Evolutionary conservation across 2,113 vertebrate genomes (phyloP).

Genomic region (Tiliqua scincoides): DNA sequence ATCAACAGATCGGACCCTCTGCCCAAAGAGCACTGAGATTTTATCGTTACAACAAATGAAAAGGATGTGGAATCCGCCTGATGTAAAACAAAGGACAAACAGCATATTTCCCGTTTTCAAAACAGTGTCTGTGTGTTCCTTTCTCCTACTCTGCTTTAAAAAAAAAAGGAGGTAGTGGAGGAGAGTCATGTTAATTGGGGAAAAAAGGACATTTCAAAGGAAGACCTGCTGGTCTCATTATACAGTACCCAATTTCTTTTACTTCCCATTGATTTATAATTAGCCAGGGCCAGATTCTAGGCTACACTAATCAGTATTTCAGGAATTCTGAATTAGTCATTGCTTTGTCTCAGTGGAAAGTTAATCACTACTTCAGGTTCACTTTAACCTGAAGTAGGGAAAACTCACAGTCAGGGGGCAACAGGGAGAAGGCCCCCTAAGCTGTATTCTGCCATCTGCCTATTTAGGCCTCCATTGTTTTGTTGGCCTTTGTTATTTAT

Average conservation of each 20-base stretch:
- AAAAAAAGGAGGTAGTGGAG: not conserved
- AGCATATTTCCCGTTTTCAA: not conserved
- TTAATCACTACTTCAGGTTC: constrained; percentile 28
- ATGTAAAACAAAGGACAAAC: not conserved
- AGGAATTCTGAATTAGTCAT: constrained; percentile 45
- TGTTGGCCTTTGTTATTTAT: too few relatives aligned
- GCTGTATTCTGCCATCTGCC: not conserved
- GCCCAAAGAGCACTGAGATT: not conserved
- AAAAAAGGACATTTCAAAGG: not conserved
- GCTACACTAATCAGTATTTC: constrained; percentile 37
- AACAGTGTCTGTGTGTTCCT: not conserved
- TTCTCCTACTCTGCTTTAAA: not conserved
- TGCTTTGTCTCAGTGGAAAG: constrained; percentile 22
- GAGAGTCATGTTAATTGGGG: constrained; percentile 32
- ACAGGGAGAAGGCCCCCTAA: not conserved
- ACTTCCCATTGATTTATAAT: constrained; percentile 46
- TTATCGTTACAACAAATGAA: not conserved
- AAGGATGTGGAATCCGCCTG: not conserved
- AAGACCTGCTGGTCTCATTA: constrained; percentile 32
- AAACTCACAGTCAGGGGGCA: not conserved
- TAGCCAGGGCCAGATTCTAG: constrained; percentile 27
- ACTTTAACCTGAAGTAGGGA: constrained; percentile 5
- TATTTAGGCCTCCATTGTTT: not conserved
- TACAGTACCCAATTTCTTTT: constrained; percentile 43
- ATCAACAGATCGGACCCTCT: not conserved